Evolutionary conservation across 2,888 invertebrate genomes (phyloP), one percentile per base, ranked within the genome.

Genomic region (Noctua janthina): DNA sequence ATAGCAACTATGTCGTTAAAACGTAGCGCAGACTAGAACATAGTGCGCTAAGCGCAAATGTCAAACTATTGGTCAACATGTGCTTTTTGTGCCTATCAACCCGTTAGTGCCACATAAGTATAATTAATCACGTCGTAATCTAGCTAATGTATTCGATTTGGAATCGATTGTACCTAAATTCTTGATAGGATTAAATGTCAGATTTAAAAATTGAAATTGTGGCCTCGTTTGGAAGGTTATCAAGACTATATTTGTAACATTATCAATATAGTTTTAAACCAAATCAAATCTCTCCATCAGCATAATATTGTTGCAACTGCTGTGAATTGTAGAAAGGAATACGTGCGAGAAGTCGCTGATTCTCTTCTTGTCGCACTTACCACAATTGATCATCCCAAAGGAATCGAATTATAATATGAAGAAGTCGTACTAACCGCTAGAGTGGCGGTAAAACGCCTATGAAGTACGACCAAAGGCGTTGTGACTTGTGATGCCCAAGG

Each of bases 1-100:
- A 90, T 90, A 90, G 86, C 84, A 67, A 75, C 84, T 81, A 82
- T 82, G 77, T 88, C 81, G 80, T 82, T 84, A 88, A 78, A 79
- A 59, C 78, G 56, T 71, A 78, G 76, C 68, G 49, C 71, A 56
- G 81, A 73, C 85, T 73, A 78, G 88, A 79, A 78, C 86, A 82
- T 86, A 82, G 77, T 77, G 64, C 59, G 75, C 67, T 46, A 78
- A 73, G 71, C 79, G 64, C 77, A 84, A 88, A 87, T 87, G 87
- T 87, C 87, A 87, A 78, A 54, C 51, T 85, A 78, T 88, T 88
- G 87, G 73, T n/a, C 73, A 81, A 86, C 69, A 69, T 62, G 29
- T 43, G 76, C 66, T 79, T 88, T 83, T 88, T 86, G 71, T 73
- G 68, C 75, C 69, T 86, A 81, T 86, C 78, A 68, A 83, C 76